A percentile compares a stretch with the other conserved stretches of the same genome.
Evolutionary conservation across 1,140 invertebrate genomes (phyloP).

Genomic region (Tetranychus cinnabarinus): DNA sequence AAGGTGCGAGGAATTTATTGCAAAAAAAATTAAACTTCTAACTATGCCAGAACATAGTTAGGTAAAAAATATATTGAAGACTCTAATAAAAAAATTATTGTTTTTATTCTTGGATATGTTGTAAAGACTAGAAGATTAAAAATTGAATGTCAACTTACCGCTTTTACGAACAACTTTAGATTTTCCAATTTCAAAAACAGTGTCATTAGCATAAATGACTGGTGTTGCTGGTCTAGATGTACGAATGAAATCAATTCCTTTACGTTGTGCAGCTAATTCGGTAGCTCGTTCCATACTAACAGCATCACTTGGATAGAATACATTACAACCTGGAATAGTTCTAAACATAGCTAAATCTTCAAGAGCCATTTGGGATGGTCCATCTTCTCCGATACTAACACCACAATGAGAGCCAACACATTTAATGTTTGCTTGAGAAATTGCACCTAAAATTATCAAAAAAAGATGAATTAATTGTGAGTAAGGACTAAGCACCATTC

Average conservation of each 20-base stretch:
- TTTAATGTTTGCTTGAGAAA: constrained; percentile 92
- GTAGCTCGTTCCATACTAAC: constrained; percentile 76
- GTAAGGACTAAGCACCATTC: background rate
- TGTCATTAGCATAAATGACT: constrained; percentile 67
- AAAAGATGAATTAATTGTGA: background rate
- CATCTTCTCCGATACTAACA: constrained; percentile 74
- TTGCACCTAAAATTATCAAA: constrained; percentile 30
- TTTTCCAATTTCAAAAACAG: constrained; percentile 43
- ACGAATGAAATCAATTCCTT: constrained; percentile 84
- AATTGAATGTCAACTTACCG: background rate
- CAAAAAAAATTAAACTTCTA: too few species aligned
- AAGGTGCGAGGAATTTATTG: too few species aligned
- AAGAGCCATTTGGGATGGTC: constrained; percentile 97
- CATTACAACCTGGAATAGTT: constrained; percentile 61
- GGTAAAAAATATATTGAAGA: too few species aligned
- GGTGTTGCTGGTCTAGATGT: constrained; percentile 73
- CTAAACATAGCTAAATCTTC: constrained; percentile 95
- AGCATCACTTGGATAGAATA: constrained; percentile 93
- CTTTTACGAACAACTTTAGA: constrained; percentile 23
- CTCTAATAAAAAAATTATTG: too few species aligned
- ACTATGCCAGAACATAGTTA: too few species aligned
- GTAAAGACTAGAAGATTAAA: too few species aligned
- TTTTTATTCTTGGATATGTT: too few species aligned
- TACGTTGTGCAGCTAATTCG: constrained; percentile 83
- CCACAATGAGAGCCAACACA: constrained; percentile 86